Base-by-base conservation (phyloP, 2,797 vertebrate genomes). In the Ambastaia sidthimunki region DNA sequence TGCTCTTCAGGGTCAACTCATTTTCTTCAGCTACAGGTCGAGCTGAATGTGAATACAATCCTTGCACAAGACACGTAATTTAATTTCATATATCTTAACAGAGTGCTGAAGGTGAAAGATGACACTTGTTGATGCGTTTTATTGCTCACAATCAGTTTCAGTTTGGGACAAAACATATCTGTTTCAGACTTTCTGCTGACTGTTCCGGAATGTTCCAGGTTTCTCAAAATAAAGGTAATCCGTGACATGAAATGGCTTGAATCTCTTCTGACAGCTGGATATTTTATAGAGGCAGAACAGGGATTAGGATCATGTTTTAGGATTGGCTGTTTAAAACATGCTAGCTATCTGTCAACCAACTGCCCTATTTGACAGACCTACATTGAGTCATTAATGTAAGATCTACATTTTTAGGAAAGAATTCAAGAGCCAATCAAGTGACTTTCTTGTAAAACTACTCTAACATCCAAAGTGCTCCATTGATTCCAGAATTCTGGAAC, bases 31-130 rank as follows among this genome's bases (percentile, higher is more conserved):
- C 55, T 57, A 55, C 31, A 71, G 69, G 63, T 34, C 50, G 16
- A 41, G 21, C 50, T 44, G 55, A 23, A 41, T 34, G 74, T 19
- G 63, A 80, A 75, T 16, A 41, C 47, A 50, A 54, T 31, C 44
- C 63, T 73, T 60, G 19, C 44, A 25, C 71, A 54, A 47, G 18
- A 19, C 63, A 69, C 44, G 16, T 55, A 60, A 74, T 73, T 71
- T 52, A 65, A 78, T 74, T 72, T 48, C 31, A 54, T 70, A 71
- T 47, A 60, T 76, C 50, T 65, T 76, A 70, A 81, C 41, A 3
- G 74, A 63, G 55, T 63, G 73, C 44, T 74, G 74, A 85, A 81
- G 81, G 71, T 75, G 81, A 78, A 65, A 82, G 65, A 76, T 59
- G 6, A 52, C 23, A 83, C 52, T 71, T 72, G 47, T 70, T 62